Evolutionary conservation across 2,888 invertebrate genomes (phyloP).

Genomic region (Pilophorus perplexus): DNA sequence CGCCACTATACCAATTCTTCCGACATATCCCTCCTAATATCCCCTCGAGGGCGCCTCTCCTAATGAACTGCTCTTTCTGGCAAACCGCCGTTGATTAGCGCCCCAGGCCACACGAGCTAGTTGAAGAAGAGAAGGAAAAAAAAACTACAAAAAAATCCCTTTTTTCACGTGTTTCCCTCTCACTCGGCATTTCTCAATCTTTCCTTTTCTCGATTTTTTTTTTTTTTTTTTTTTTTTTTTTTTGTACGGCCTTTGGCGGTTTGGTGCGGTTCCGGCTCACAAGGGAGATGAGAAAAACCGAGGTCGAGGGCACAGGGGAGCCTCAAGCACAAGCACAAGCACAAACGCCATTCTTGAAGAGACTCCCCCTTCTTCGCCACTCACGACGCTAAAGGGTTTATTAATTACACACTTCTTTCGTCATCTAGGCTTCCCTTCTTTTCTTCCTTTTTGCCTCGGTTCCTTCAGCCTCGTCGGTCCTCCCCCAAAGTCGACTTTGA

Average conservation of each 20-base stretch:
- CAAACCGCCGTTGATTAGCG: conserved; percentile 35
- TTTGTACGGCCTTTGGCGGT: too few species aligned
- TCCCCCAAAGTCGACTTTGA: conserved; percentile 29
- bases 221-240: too few species aligned
- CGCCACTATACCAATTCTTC: too few species aligned
- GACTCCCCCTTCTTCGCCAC: background rate
- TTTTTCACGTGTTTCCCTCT: background rate
- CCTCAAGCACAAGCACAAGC: background rate
- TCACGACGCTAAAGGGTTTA: conserved; percentile 31
- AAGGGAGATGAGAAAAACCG: too few species aligned
- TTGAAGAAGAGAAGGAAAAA: conserved; percentile 2
- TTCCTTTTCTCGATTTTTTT: background rate
- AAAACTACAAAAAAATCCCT: conserved; percentile 30
- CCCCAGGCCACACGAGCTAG: conserved; percentile 17
- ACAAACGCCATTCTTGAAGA: background rate
- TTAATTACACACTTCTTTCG: conserved; percentile 37
- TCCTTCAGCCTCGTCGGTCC: too few species aligned
- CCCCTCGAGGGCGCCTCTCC: background rate
- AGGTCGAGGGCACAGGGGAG: conserved; percentile 8
- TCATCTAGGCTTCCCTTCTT: background rate
- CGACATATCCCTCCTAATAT: too few species aligned
- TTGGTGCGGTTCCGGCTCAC: too few species aligned
- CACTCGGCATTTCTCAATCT: background rate
- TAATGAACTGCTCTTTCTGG: conserved; percentile 27
- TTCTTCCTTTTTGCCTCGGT: background rate